Evolutionary conservation across 2,113 vertebrate species (phyloP).

Genomic region (Collichthys lucidus): DNA sequence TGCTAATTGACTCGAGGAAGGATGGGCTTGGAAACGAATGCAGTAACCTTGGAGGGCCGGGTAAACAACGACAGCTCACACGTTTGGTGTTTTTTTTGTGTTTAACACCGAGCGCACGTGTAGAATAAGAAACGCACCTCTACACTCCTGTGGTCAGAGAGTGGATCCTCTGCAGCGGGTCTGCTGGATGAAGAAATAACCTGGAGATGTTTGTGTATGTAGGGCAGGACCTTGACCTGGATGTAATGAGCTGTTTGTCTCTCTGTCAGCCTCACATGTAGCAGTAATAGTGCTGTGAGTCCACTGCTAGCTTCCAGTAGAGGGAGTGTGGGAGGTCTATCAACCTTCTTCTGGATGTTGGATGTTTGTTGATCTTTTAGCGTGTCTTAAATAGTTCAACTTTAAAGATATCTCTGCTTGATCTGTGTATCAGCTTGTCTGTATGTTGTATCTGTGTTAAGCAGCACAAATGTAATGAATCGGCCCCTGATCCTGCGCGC

Average conservation of each 20-base stretch:
- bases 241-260: constrained; percentile 11
- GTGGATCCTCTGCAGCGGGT: neutral
- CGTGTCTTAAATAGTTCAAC: neutral
- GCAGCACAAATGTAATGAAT: neutral
- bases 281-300: neutral
- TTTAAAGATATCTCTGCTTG: neutral
- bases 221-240: constrained; percentile 16
- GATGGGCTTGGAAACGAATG: constrained; percentile 17
- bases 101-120: neutral
- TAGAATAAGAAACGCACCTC: neutral
- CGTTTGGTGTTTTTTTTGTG: neutral
- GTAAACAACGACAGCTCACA: constrained; percentile 11
- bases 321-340: neutral
- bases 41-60: constrained; percentile 14
- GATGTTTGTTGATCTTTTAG: neutral
- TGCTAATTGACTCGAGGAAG: constrained; percentile 52
- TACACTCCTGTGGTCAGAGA: neutral
- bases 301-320: neutral
- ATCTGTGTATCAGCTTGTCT: neutral
- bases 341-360: neutral
- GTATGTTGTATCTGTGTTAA: neutral
- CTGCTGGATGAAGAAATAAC: neutral
- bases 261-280: neutral
- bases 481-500: neutral
- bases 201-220: neutral